Percentiles rank a stretch among this genome's conserved stretches.
Evolutionary conservation across 2,797 vertebrate genomes (phyloP).

Genomic region (Anguilla anguilla): DNA sequence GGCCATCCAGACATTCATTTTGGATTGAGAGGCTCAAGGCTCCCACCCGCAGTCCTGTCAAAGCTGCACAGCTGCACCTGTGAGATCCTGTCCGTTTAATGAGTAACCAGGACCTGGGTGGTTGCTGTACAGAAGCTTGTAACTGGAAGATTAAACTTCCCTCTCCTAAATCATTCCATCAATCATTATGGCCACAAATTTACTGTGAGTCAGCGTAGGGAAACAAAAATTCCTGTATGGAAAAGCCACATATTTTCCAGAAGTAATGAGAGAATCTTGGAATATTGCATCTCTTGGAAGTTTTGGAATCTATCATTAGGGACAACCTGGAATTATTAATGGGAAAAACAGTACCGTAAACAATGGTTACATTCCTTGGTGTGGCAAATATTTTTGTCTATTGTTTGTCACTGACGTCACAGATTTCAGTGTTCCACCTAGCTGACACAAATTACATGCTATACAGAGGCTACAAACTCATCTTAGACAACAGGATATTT

Average conservation of each 20-base stretch:
- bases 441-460: not conserved
- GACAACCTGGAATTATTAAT: not conserved
- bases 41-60: not conserved
- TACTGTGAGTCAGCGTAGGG: not conserved
- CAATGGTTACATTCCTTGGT: no score
- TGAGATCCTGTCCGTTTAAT: constrained; percentile 38
- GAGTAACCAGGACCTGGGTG: constrained; percentile 44
- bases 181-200: not conserved
- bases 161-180: not conserved
- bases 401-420: not conserved
- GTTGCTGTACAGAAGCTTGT: constrained; percentile 10
- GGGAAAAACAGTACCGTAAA: not conserved
- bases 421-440: not conserved
- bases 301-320: constrained; percentile 1
- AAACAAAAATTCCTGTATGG: not conserved
- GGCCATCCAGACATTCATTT: not conserved
- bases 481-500: not conserved
- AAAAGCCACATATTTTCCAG: not conserved
- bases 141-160: not conserved
- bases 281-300: not conserved
- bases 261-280: not conserved
- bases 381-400: not conserved
- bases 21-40: no score
- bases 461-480: not conserved
- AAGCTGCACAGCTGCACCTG: not conserved